A percentile compares a stretch with the other conserved stretches of the same genome.
phyloP scores from a whole-genome alignment of 2,888 invertebrate genomes.

The Tetramorium bicarinatum region DNA sequence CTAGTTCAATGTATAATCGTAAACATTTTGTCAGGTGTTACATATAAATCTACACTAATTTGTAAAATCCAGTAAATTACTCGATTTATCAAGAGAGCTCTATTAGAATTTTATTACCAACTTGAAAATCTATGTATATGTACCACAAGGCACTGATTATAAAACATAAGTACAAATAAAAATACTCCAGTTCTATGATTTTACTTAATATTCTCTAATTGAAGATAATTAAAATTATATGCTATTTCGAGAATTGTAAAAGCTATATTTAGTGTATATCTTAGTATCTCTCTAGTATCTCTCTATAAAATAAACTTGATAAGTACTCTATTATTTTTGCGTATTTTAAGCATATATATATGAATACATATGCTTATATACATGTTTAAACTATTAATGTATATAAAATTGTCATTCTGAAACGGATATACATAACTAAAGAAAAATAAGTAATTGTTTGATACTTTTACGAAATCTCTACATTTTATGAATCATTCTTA shows the following conservation, averaged over 20 bases:
- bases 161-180: conserved; percentile 2
- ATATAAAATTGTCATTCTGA: conserved; percentile 25
- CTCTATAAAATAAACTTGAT: background rate
- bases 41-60: conserved; percentile 9
- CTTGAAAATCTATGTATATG: conserved; percentile 34
- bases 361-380: background rate
- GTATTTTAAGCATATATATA: conserved; percentile 4
- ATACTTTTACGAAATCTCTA: conserved; percentile 56
- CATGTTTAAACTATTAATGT: background rate
- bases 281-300: conserved; percentile 4
- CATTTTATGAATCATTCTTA: background rate
- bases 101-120: conserved; percentile 19
- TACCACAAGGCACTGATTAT: conserved; percentile 62
- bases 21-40: conserved; percentile 14
- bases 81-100: conserved; percentile 10
- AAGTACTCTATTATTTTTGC: conserved; percentile 7
- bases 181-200: conserved; percentile 17
- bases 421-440: background rate
- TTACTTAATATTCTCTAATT: background rate
- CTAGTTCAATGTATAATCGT: conserved; percentile 1
- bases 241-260: conserved; percentile 18
- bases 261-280: background rate
- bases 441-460: conserved; percentile 42
- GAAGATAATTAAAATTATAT: conserved; percentile 6
- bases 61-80: conserved; percentile 20